Base-by-base conservation (phyloP, 30 jellyfish, hydroid and myxozoan genomes). In the Aurelia coerulea region DNA sequence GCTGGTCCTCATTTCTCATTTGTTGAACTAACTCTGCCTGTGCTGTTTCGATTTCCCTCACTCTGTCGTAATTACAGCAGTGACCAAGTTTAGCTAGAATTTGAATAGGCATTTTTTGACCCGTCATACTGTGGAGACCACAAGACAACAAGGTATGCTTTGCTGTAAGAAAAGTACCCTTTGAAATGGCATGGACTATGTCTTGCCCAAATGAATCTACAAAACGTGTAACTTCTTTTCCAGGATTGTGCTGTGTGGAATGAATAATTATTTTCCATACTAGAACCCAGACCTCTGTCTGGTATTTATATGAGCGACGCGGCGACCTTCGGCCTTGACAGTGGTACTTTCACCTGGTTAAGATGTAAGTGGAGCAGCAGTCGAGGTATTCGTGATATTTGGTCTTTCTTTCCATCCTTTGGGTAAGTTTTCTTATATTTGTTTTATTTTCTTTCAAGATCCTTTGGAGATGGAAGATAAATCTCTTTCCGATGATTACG, bases 121-220 rank as follows among this genome's bases (percentile, higher is more conserved):
- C 69, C 32, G 69, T 60, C 69, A 60, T 60, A 12, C 69, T 16
- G 31, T 60, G 69, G 69, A 60, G 69, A 60, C 69, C 29, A 58
- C 67, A 58, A 58, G 67, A 58, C 67, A 58, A 58, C 6, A 58
- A 58, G 67, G 67, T 5, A 58, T 58, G 67, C 67, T 58, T 58
- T 58, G 67, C 67, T 58, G 67, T 58, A 58, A 58, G 67, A 7
- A 58, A 18, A 58, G 2, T 58, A 58, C 69, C 69, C 69, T 12
- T 60, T 60, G 33, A 12, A 60, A 60, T 60, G 69, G 69, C 69
- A 10, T 60, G 69, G 69, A 60, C 33, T 60, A 60, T 5, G 69
- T 60, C 69, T 60, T 60, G 69, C 69, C 69, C 69, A 60, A 60
- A 60, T 60, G 69, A 60, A 60, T 60, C 69, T 4, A 60, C 69